A percentile compares a stretch with the other conserved stretches of the same genome.
These are phyloP conservation scores for Hoplias malabaricus DNA, from an alignment of 2,113 vertebrate species.

Conservation along the genomic window DNA sequence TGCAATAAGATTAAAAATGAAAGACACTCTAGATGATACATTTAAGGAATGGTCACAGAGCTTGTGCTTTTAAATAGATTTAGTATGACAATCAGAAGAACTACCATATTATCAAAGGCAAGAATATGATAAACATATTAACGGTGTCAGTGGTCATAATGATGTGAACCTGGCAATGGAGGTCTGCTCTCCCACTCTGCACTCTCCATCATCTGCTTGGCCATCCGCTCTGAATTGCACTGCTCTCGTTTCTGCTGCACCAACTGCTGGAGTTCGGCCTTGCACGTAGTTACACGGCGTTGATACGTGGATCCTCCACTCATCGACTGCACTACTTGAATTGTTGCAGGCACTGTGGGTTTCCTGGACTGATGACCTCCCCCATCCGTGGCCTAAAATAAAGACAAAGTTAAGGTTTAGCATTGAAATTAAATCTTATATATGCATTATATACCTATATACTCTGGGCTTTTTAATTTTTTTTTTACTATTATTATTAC, in stretches of 20 bases:
- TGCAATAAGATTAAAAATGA: neutral
- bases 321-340: constrained; percentile 70
- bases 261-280: constrained; percentile 91
- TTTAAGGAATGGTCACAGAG: neutral
- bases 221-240: constrained; percentile 89
- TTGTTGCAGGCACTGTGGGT: constrained; percentile 34
- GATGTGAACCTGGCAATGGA: constrained; percentile 86
- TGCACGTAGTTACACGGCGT: constrained; percentile 89
- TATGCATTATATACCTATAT: neutral
- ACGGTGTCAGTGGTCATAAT: neutral
- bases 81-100: neutral
- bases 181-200: constrained; percentile 96
- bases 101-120: neutral
- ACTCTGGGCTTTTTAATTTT: neutral
- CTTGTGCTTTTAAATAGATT: no score
- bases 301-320: constrained; percentile 82
- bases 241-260: constrained; percentile 95
- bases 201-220: constrained; percentile 96
- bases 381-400: constrained; percentile 77
- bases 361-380: constrained; percentile 74
- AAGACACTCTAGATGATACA: neutral
- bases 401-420: neutral
- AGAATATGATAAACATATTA: neutral
- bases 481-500: neutral
- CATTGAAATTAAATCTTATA: neutral